Conservation (phyloP, 2,888 invertebrate genomes). For the Selenia dentaria region DNA sequence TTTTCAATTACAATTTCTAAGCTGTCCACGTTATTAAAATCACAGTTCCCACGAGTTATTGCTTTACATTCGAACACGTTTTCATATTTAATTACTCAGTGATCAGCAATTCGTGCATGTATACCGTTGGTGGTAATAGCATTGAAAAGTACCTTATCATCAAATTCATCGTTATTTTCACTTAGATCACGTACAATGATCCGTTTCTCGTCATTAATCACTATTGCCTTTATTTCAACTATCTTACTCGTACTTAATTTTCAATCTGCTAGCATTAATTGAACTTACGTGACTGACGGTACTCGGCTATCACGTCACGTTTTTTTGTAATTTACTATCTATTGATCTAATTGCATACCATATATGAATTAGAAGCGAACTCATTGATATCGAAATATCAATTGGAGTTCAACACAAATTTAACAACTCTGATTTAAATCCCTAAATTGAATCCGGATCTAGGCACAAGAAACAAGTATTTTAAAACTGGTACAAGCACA, state of each 20-base stretch:
- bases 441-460: constrained; percentile 6
- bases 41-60: constrained; percentile 22
- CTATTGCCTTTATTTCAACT: constrained; percentile 32
- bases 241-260: constrained; percentile 24
- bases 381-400: constrained; percentile 13
- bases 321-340: constrained; percentile 21
- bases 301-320: constrained; percentile 24
- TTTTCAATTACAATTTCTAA: constrained; percentile 27
- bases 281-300: constrained; percentile 41
- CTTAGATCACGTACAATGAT: constrained; percentile 39
- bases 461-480: constrained; percentile 10
- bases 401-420: constrained; percentile 10
- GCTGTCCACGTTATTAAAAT: constrained; percentile 18
- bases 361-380: constrained; percentile 13
- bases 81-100: constrained; percentile 34
- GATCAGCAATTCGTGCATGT: constrained; percentile 38
- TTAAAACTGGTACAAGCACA: constrained; percentile 1
- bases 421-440: constrained; percentile 5
- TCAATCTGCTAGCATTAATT: constrained; percentile 30
- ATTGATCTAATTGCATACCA: constrained; percentile 20
- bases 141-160: constrained; percentile 36
- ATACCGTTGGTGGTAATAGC: constrained; percentile 37
- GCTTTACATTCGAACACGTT: constrained; percentile 36
- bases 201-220: constrained; percentile 43
- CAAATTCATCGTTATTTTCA: constrained; percentile 45